Percentiles rank a stretch among this genome's conserved stretches.
These are phyloP conservation scores for Drosophila neocordata DNA, from an alignment of 1,140 invertebrate genomes.

Conservation along the genomic window DNA sequence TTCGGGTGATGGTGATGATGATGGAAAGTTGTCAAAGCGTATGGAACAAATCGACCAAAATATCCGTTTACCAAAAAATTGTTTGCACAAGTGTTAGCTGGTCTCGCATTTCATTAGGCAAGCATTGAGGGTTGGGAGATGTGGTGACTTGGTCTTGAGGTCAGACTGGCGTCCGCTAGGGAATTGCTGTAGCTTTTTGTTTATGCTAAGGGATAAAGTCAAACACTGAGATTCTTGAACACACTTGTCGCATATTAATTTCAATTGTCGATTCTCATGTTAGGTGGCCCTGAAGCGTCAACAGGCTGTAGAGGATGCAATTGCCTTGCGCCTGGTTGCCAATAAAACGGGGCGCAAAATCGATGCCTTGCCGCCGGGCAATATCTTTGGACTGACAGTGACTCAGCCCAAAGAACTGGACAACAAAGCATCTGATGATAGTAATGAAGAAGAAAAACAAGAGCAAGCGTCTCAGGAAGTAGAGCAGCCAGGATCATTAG, in stretches of 20 bases:
- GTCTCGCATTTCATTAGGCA: conserved; percentile 62
- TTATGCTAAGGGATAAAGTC: conserved; percentile 41
- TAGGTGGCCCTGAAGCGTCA: conserved; percentile 98
- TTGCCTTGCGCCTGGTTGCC: conserved; percentile 95
- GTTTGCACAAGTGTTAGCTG: conserved; percentile 78
- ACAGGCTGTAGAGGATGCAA: conserved; percentile 98
- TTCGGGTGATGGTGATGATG: conserved; percentile 43
- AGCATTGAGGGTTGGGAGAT: background rate
- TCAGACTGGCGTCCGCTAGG: conserved; percentile 38
- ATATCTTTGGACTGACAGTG: conserved; percentile 93
- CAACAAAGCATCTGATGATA: background rate
- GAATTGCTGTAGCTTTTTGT: conserved; percentile 55
- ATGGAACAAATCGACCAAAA: conserved; percentile 73
- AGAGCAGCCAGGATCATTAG: background rate
- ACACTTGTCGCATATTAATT: conserved; percentile 82
- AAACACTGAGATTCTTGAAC: conserved; percentile 52
- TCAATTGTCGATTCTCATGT: conserved; percentile 65
- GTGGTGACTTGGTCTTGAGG: background rate
- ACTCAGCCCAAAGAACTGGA: conserved; percentile 85
- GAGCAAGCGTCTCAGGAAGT: background rate
- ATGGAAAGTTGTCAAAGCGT: conserved; percentile 77
- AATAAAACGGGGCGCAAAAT: conserved; percentile 92
- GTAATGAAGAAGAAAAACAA: conserved; percentile 1
- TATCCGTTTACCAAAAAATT: conserved; percentile 73
- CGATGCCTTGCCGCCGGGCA: conserved; percentile 93